Base-by-base conservation (phyloP, 1,140 invertebrate genomes). In the Pseudobourletiella spinata region DNA sequence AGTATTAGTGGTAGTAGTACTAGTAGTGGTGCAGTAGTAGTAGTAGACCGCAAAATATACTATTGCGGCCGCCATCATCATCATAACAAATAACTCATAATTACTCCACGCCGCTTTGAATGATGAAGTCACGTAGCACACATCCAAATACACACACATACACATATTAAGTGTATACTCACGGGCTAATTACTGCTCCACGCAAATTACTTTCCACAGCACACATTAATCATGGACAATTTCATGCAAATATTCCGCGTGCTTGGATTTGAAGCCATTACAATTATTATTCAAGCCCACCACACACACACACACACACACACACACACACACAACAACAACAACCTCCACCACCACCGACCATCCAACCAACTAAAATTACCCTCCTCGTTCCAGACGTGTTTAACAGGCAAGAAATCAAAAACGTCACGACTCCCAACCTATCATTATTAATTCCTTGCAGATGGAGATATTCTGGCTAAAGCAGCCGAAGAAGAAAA, bases 361-460 rank as follows among this genome's bases (percentile, higher is more conserved):
- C n/a, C n/a, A n/a, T n/a, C n/a, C n/a, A 63, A 52, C 42, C 35
- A 32, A 61, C 26, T 24, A 57, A 62, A 61, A 66, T 60, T 66
- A 60, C 51, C n/a, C n/a, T n/a, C n/a, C n/a, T n/a, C n/a, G n/a
- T n/a, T n/a, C n/a, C n/a, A n/a, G n/a, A n/a, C n/a, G 22, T 57
- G 29, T 42, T 52, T 63, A 67, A 67, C 65, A 67, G 65, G 65
- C 61, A 63, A 67, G 65, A 67, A 63, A 67, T 67, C 61, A 63
- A 63, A 67, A 67, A 63, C 57, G 61, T 67, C 65, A 67, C 65
- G 65, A 67, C 42, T 61, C 39, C 55, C 55, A 63, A 63, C 61
- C 60, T 62, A 62, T 62, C 32, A 62, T 62, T 62, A 62, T 35
- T 48, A 55, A 55, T 55, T 61, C 29, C 46, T 44, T 52, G 26